These are phyloP conservation scores for Thysanoteuthis rhombus DNA, from an alignment of 2,888 invertebrate species.

Conservation along the genomic window DNA sequence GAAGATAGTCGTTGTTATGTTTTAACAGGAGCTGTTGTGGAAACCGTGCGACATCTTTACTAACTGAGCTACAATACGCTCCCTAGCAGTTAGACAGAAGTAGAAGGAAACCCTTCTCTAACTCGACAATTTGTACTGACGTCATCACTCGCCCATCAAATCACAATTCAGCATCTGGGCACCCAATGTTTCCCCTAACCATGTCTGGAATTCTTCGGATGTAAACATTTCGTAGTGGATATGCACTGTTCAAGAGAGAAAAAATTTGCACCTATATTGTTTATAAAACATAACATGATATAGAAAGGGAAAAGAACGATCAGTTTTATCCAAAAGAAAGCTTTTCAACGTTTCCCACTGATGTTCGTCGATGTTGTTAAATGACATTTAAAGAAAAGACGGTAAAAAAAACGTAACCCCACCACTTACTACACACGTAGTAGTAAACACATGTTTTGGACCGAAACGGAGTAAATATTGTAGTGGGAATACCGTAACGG, in stretches of 20 bases:
- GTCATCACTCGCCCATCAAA: not conserved
- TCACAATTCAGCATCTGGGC: not conserved
- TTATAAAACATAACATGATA: not conserved
- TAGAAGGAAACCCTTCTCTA: not conserved
- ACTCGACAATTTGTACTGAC: not conserved
- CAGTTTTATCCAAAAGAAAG: not conserved
- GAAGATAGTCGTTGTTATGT: not conserved
- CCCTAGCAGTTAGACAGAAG: not conserved
- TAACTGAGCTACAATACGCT: not conserved
- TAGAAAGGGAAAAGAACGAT: not conserved
- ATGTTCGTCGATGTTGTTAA: not conserved
- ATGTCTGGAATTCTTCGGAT: not conserved
- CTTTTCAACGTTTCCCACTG: not conserved
- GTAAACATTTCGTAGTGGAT: not conserved
- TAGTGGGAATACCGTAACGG: not conserved
- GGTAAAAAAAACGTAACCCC: not conserved
- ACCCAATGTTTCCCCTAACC: not conserved
- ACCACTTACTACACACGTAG: not conserved
- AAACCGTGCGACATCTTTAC: not conserved
- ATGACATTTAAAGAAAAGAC: not conserved
- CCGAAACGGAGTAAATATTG: no score
- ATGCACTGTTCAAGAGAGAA: not conserved
- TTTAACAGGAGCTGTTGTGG: not conserved
- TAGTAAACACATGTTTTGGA: not conserved
- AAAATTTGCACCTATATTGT: not conserved